Percentiles rank a stretch among this genome's conserved stretches.
Conservation (phyloP, 2,797 vertebrate species). For the Danio jaintianensis region DNA sequence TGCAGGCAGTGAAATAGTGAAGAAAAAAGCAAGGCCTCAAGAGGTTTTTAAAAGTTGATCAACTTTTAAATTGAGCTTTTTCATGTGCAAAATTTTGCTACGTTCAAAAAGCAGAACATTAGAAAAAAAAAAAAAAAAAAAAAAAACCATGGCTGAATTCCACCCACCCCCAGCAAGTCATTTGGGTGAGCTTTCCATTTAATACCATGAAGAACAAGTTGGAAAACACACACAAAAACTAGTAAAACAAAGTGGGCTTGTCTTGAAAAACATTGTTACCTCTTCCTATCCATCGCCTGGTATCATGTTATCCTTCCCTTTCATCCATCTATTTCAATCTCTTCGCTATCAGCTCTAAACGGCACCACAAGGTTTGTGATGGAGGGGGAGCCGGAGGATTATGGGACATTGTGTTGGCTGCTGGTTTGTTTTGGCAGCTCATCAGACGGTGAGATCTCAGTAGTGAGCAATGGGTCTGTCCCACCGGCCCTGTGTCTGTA, state of each 20-base stretch:
- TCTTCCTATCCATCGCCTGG: constrained; percentile 24
- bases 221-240: neutral
- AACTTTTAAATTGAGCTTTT: too few relatives aligned
- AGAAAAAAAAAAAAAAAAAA: too few relatives aligned
- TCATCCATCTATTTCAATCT: constrained; percentile 61
- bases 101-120: too few relatives aligned
- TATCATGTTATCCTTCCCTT: constrained; percentile 50
- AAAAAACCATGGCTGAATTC: too few relatives aligned
- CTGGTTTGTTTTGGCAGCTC: constrained; percentile 51
- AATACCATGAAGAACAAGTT: constrained; percentile 30
- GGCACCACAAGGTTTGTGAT: constrained; percentile 18
- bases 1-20: too few relatives aligned
- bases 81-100: too few relatives aligned
- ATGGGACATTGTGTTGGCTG: constrained; percentile 28
- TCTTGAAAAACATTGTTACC: constrained; percentile 38
- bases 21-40: too few relatives aligned
- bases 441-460: constrained; percentile 40
- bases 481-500: constrained; percentile 34
- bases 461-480: constrained; percentile 36
- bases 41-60: too few relatives aligned
- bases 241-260: neutral
- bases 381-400: constrained; percentile 44
- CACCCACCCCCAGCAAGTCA: too few relatives aligned
- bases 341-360: constrained; percentile 60
- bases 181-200: neutral